Evolutionary conservation across 2,888 invertebrate genomes (phyloP), one percentile per base, ranked within the genome.

Genomic region (Deroplatys truncata): DNA sequence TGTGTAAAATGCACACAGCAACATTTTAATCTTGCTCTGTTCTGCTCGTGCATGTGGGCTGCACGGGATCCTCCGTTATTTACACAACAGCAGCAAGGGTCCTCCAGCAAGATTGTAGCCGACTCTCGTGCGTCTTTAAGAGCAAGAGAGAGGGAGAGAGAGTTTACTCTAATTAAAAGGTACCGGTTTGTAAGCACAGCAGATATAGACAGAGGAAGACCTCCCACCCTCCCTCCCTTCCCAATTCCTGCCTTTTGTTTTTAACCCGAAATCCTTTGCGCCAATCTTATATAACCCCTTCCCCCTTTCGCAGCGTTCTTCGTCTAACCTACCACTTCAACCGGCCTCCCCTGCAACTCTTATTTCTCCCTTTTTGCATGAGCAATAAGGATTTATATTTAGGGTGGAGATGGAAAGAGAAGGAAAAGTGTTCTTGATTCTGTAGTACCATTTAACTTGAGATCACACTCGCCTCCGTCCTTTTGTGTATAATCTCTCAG

Each of bases 371-470:
- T 91, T 91, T 92, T 91, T 91, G 91, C 91, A 91, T 91, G 92
- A 92, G 92, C 92, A 92, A 92, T 92, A 92, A 91, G 92, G 92
- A 92, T 92, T 92, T 92, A 89, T 89, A 89, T 89, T 89, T 89
- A 89, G 89, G 87, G 87, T 84, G 89, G 86, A 86, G 89, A 84
- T 82, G 87, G 72, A 72, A 35, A 72, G 72, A 86, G 89, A 84
- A 89, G 89, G 87, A 87, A 87, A 20, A 87, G 87, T 83, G 29
- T 72, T 87, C 83, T 87, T 35, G 83, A 87, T 87, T 83, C 87
- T 83, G 87, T 13, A 87, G 56, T 83, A 35, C 25, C 83, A 87
- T 72, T 87, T 87, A 87, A 87, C 87, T 87, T 87, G 87, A 87
- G 56, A 82, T 43, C 87, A 72, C 56, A 72, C 56, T 72, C 56